Conservation (phyloP, 2,113 vertebrate species). For the Propithecus coquereli region DNA sequence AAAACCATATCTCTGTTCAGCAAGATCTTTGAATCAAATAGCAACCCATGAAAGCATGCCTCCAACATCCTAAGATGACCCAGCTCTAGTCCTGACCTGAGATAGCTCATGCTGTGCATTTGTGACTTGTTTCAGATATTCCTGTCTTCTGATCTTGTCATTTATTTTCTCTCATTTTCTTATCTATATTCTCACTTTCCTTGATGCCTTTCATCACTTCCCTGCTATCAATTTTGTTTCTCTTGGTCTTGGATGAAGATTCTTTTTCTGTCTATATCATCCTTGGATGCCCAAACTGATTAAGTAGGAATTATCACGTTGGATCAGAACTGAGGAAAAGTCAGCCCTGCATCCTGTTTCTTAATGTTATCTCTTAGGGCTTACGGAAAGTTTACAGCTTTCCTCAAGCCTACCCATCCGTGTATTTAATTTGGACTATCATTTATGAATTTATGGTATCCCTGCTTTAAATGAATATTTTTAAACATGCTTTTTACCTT, state of each 20-base stretch:
- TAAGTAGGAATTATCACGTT: background rate
- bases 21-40: background rate
- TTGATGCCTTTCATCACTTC: background rate
- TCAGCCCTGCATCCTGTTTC: background rate
- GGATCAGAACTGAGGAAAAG: background rate
- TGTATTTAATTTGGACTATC: background rate
- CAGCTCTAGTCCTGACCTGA: background rate
- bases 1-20: background rate
- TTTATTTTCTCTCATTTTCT: background rate
- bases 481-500: background rate
- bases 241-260: background rate
- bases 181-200: background rate
- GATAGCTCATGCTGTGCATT: background rate
- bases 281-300: background rate
- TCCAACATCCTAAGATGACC: background rate
- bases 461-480: background rate
- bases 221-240: background rate
- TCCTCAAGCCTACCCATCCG: background rate
- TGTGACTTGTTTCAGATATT: background rate
- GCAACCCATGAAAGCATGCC: accelerated
- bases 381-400: background rate
- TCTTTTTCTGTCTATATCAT: background rate
- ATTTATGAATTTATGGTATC: background rate
- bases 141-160: background rate
- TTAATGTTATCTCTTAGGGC: background rate